phyloP scores from a whole-genome alignment of 2,888 invertebrate genomes.

The Teleogryllus oceanicus region DNA sequence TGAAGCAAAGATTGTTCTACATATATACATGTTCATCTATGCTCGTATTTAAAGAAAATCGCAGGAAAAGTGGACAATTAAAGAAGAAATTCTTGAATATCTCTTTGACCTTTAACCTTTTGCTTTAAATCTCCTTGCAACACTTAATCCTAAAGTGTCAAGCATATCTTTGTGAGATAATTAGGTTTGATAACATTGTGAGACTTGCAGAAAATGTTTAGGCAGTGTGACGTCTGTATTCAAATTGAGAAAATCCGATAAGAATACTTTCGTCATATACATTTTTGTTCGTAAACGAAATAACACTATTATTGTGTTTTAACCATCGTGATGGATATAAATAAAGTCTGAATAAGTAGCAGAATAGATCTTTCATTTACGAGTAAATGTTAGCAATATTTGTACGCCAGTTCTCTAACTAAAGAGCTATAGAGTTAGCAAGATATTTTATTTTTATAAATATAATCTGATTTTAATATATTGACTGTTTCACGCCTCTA shows the following conservation, averaged over 20 bases:
- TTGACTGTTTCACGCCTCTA: constrained; percentile 10
- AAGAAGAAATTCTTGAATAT: background rate
- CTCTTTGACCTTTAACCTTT: background rate
- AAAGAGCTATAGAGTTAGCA: background rate
- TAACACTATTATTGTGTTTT: too few species aligned
- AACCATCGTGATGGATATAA: background rate
- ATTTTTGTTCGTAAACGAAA: too few species aligned
- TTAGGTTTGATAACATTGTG: too few species aligned
- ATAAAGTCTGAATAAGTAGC: background rate
- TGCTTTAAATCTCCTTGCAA: background rate
- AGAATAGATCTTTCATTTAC: background rate
- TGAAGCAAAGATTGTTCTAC: constrained; percentile 18
- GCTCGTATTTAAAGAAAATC: background rate
- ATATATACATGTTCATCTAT: constrained; percentile 1
- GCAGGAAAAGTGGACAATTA: constrained; percentile 8
- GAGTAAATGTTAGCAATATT: background rate
- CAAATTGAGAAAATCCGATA: too few species aligned
- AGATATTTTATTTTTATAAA: constrained; percentile 9
- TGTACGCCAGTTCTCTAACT: background rate
- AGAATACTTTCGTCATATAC: too few species aligned
- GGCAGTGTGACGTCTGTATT: too few species aligned
- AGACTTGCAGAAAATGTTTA: too few species aligned
- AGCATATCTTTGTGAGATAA: too few species aligned
- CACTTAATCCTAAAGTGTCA: background rate
- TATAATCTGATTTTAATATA: constrained; percentile 1